Evolutionary conservation across 2,888 invertebrate genomes (phyloP).

Genomic region (Drosophila vallismaia): DNA sequence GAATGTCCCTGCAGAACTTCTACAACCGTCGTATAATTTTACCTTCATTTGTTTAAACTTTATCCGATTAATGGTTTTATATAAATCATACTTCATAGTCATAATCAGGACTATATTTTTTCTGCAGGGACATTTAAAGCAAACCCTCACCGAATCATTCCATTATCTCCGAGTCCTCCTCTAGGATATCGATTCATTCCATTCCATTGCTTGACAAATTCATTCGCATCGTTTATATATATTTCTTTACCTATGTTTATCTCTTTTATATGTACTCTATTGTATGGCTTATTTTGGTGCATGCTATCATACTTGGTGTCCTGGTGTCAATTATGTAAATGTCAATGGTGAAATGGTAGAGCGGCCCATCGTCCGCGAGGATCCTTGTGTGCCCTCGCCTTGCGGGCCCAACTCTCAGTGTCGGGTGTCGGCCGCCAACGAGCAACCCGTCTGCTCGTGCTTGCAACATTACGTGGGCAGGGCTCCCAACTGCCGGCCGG

Average conservation of each 20-base stretch:
- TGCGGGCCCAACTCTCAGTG: slow-evolving; percentile 94
- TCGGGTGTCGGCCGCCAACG: slow-evolving; percentile 87
- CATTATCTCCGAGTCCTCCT: slow-evolving; percentile 5
- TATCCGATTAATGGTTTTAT: neutral
- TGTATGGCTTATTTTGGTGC: slow-evolving; percentile 73
- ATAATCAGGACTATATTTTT: neutral
- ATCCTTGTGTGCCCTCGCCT: slow-evolving; percentile 92
- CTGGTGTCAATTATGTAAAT: slow-evolving; percentile 21
- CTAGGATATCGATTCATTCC: slow-evolving; percentile 26
- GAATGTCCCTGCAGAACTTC: slow-evolving; percentile 31
- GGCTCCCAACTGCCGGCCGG: slow-evolving; percentile 93
- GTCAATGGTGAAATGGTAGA: slow-evolving; percentile 59
- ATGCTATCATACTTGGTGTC: slow-evolving; percentile 64
- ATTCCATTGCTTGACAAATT: slow-evolving; percentile 36
- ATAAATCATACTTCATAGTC: too few relatives aligned
- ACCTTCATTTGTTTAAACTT: too few relatives aligned
- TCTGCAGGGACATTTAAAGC: slow-evolving; percentile 32
- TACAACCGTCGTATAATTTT: too few relatives aligned
- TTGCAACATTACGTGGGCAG: slow-evolving; percentile 91
- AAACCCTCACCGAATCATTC: slow-evolving; percentile 13
- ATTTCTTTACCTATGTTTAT: slow-evolving; percentile 43
- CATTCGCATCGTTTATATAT: slow-evolving; percentile 40
- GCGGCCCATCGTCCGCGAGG: slow-evolving; percentile 81
- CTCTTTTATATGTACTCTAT: slow-evolving; percentile 66
- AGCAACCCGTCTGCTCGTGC: slow-evolving; percentile 92